Evolutionary conservation across 2,113 vertebrate genomes (phyloP), one percentile per base, ranked within the genome.

Genomic region (Mastomys coucha): DNA sequence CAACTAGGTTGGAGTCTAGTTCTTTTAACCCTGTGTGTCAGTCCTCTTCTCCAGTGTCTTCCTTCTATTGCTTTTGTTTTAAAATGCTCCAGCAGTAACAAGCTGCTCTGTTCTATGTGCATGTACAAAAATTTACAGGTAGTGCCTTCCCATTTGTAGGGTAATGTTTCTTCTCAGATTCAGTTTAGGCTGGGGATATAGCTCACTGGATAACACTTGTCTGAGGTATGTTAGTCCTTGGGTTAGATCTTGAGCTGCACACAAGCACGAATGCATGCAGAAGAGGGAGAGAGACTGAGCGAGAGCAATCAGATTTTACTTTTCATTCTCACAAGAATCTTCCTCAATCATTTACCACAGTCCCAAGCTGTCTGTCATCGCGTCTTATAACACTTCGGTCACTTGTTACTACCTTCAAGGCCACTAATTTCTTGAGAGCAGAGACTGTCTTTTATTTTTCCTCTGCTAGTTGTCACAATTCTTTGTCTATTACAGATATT

Each of bases 391-490:
- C 69, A 81, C 42, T 6, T 39, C 2, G 77, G 0, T 89, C n/a
- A 92, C 91, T 85, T 96, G 1, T 89, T 91, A 91, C 14, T 93
- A 91, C 14, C 10, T 51, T n/a, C 2, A 89, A 91, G 39, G 91
- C 67, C 63, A 19, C 76, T 87, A 42, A 39, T 24, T 89, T 49
- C 24, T 94, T 89, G 26, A 93, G 42, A 63, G 17, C 33, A 93
- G 49, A 88, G 39, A 82, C 33, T 31, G 4, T 78, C 49, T 95
- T 95, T 94, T 81, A 96, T 12, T 72, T 94, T 96, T 95, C 14
- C 19, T 89, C 63, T 87, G 49, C 16, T 92, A 87, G 72, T 63
- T 91, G 91, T 28, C 51, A 91, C 20, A 89, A 13, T 95, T 96
- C 42, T 69, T 94, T 75, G 53, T 49, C 36, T 8, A 36, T 92